Evolutionary conservation across 2,888 invertebrate species (phyloP), one percentile per base, ranked within the genome.

Genomic region (Dicranocentrus wangi): DNA sequence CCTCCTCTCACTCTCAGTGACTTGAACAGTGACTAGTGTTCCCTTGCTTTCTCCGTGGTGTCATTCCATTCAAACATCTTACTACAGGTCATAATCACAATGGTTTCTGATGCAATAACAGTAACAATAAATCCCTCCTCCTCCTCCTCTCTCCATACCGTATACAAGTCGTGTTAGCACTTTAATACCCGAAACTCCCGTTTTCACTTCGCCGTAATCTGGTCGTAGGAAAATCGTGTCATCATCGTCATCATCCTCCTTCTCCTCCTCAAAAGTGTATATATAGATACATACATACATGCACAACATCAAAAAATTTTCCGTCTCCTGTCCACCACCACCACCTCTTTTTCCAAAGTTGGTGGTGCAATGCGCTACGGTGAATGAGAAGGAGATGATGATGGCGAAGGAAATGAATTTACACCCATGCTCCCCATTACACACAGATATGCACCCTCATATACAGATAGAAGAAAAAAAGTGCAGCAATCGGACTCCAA

Each of bases 81-180:
- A 55, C 55, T 55, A 19, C 55, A 55, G 55, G 55, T 55, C 39
- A 63, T 63, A 39, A 63, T 63, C 63, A 63, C 63, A 63, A 63
- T 63, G 42, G 42, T 63, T 39, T n/a, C 42, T 63, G 21, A 25
- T 71, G 58, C 65, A 71, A 79, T 79, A 79, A 66, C 55, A 69
- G 58, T 69, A 60, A 78, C 78, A 53, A 70, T 78, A 78, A 78
- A 78, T 78, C 71, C 70, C 42, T 17, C 43, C 23, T n/a, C 43
- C 43, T 43, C 15, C 66, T 13, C 23, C 69, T 21, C 32, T 21
- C 19, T 66, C 66, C 66, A 66, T 39, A 39, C n/a, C 8, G 2
- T 17, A 17, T 61, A 28, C 61, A 17, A 17, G 7, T 28, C 39
- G 21, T 39, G 42, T 42, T 63, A 42, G 27, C 63, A 63, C 42